Evolutionary conservation across 2,113 vertebrate species (phyloP).

Genomic region (Agelaius phoeniceus): DNA sequence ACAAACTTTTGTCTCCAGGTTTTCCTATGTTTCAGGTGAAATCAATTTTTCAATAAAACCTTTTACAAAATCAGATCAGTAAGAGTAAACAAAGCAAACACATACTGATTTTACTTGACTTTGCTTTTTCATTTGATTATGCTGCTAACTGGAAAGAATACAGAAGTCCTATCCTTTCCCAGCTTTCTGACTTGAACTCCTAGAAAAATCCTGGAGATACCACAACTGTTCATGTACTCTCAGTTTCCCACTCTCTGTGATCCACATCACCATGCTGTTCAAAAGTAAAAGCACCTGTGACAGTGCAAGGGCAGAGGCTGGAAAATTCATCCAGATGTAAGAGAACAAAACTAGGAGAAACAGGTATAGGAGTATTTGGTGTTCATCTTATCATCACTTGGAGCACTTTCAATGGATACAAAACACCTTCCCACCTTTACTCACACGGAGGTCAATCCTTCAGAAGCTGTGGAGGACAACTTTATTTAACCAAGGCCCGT

Average conservation of each 20-base stretch:
- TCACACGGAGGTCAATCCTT: not conserved
- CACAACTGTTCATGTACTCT: not conserved
- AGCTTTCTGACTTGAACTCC: not conserved
- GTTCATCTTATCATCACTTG: not conserved
- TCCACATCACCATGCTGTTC: accelerated
- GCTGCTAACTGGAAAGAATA: not conserved
- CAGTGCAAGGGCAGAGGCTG: not conserved
- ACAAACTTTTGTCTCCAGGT: not conserved
- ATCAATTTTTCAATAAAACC: not conserved
- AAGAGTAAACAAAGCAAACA: not conserved
- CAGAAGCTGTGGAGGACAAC: not conserved
- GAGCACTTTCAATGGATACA: not conserved
- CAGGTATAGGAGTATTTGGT: not conserved
- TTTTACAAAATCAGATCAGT: not conserved
- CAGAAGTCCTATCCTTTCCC: not conserved
- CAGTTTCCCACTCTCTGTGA: not conserved
- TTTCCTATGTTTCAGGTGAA: not conserved
- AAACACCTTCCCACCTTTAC: not conserved
- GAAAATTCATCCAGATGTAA: not conserved
- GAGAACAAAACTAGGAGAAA: not conserved
- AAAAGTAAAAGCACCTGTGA: not conserved
- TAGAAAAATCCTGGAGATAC: not conserved
- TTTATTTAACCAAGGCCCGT: not conserved
- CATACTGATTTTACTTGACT: not conserved
- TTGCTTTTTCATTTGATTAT: not conserved